Evolutionary conservation across 2,888 invertebrate genomes (phyloP).

Genomic region (Eustalomyia histrio): DNA sequence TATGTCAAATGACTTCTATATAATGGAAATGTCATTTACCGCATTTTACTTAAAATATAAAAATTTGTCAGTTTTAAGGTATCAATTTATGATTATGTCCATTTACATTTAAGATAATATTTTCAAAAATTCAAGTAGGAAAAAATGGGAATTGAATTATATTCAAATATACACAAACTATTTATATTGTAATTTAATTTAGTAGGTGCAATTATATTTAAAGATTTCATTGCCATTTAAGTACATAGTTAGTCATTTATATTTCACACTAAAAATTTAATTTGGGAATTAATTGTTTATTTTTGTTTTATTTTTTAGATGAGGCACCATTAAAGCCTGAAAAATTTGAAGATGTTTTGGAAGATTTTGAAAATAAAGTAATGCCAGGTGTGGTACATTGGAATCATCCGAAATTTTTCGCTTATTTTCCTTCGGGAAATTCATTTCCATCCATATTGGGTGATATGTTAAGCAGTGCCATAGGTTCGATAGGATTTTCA

Average conservation of each 20-base stretch:
- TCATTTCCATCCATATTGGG: slow-evolving; percentile 94
- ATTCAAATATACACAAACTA: no score
- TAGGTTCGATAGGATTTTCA: slow-evolving; percentile 94
- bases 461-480: slow-evolving; percentile 92
- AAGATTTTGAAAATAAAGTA: slow-evolving; percentile 88
- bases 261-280: slow-evolving; percentile 2
- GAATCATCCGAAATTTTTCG: slow-evolving; percentile 96
- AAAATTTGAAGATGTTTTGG: slow-evolving; percentile 87
- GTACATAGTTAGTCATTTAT: slow-evolving; percentile 27
- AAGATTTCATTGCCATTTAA: slow-evolving; percentile 23
- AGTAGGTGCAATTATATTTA: slow-evolving; percentile 11
- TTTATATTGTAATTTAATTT: slow-evolving; percentile 1
- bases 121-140: not conserved
- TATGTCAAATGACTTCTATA: no score
- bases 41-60: no score
- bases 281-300: not conserved
- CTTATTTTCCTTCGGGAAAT: slow-evolving; percentile 95
- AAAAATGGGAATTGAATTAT: slow-evolving; percentile 7
- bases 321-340: slow-evolving; percentile 87
- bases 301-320: slow-evolving; percentile 69
- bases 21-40: no score
- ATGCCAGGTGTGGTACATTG: slow-evolving; percentile 93
- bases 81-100: not conserved
- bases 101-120: not conserved
- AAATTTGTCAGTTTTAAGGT: no score